Conservation (phyloP, 2,113 vertebrate genomes). For the Dipodomys spectabilis region DNA sequence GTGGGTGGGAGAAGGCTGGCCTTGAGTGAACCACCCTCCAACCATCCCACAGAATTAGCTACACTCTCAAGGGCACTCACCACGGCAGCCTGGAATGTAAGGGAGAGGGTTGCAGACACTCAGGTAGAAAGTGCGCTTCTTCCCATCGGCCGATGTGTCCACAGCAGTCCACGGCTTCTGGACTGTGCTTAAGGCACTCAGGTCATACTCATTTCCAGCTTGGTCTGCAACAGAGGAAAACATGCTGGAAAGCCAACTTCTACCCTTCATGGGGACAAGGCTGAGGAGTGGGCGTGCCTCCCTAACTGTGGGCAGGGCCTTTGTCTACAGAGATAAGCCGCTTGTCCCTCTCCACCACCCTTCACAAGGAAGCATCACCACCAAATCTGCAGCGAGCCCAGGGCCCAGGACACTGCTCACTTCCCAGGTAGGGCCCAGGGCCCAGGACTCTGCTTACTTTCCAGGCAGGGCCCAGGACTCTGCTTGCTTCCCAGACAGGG, state of each 20-base stretch:
- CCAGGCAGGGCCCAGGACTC: too few relatives aligned
- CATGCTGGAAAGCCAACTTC: background rate
- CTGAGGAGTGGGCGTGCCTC: fast-evolving
- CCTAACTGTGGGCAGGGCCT: background rate
- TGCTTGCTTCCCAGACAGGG: fast-evolving
- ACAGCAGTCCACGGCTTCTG: constrained; percentile 91
- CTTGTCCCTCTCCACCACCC: background rate
- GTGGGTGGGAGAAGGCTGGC: fast-evolving
- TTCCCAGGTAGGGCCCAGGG: background rate
- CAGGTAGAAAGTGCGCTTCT: constrained; percentile 90
- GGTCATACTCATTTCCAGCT: constrained; percentile 94
- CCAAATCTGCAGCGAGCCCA: fast-evolving
- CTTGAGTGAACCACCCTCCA: fast-evolving
- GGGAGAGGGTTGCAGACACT: constrained; percentile 95
- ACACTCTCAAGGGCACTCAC: constrained; percentile 82
- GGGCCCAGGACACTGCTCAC: background rate
- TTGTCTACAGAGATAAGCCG: background rate
- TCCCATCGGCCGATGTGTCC: constrained; percentile 86
- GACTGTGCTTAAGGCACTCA: constrained; percentile 90
- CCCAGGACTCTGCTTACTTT: fast-evolving
- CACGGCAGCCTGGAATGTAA: constrained; percentile 86
- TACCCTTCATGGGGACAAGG: fast-evolving
- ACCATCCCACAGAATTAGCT: too few relatives aligned
- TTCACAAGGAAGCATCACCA: fast-evolving
- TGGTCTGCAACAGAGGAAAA: constrained; percentile 85